Percentiles rank a stretch among this genome's conserved stretches.
Evolutionary conservation across 2,888 invertebrate genomes (phyloP).

Genomic region (Callosobruchus maculatus): DNA sequence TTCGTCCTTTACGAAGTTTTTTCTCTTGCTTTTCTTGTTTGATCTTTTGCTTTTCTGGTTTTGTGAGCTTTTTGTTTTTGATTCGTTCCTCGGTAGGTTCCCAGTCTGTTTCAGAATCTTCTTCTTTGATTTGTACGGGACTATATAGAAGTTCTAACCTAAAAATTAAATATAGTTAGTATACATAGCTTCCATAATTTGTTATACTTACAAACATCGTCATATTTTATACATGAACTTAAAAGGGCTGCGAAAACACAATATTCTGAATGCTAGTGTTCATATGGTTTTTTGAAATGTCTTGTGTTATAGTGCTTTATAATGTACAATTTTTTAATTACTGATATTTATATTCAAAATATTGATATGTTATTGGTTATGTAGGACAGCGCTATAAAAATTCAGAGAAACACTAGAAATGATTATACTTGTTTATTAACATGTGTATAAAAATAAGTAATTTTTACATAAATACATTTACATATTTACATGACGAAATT

Average conservation of each 20-base stretch:
- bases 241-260: too few relatives aligned
- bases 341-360: too few relatives aligned
- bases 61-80: constrained; percentile 15
- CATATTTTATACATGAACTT: too few relatives aligned
- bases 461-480: not conserved
- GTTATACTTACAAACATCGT: not conserved
- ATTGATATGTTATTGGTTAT: too few relatives aligned
- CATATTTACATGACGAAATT: too few relatives aligned
- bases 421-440: not conserved
- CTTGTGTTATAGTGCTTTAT: too few relatives aligned
- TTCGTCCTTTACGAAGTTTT: constrained; percentile 3
- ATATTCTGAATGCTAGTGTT: too few relatives aligned
- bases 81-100: constrained; percentile 18
- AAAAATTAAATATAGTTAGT: constrained; percentile 1
- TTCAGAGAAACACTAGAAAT: not conserved
- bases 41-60: constrained; percentile 10
- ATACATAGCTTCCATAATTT: not conserved
- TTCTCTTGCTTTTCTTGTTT: constrained; percentile 14
- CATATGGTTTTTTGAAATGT: too few relatives aligned
- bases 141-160: constrained; percentile 1
- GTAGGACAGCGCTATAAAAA: not conserved
- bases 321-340: too few relatives aligned
- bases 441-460: not conserved
- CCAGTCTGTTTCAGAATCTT: constrained; percentile 22
- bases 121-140: constrained; percentile 10